Evolutionary conservation across 2,888 invertebrate species (phyloP), one percentile per base, ranked within the genome.

Genomic region (Neoitamus cyanurus): DNA sequence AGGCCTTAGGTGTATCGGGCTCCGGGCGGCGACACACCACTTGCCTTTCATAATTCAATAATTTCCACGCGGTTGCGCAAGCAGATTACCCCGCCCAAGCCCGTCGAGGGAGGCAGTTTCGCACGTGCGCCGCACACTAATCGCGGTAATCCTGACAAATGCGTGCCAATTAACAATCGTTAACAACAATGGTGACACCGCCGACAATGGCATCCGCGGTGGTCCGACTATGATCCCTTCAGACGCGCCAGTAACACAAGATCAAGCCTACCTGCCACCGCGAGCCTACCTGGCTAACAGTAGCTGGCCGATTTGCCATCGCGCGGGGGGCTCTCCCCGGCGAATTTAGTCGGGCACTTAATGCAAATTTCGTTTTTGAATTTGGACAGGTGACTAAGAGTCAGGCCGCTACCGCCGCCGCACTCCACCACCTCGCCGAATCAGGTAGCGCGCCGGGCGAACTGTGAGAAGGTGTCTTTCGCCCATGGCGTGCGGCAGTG

Each of bases 91-190:
- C 48, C 25, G 11, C 72, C 31, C 28, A 75, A 20, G 20, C 37
- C 15, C 42, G 25, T 3, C 9, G 25, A 58, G 25, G 58, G 9
- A 13, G 28, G 42, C 13, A 42, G 7, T 46, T 42, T 75, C 9
- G 78, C 78, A 58, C 58, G 58, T 58, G 78, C 7, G 42, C 9
- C 30, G n/a, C 13, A 25, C 46, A 31, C 42, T 78, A 78, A 78
- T 78, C 78, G 46, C 58, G n/a, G n/a, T 68, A 82, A 82, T 82
- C 82, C 82, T 82, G 82, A 82, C 82, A 82, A 82, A 82, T 82
- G 82, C 30, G 69, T 68, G 30, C 28, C 69, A 36, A 82, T 82
- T 82, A 82, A 82, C 82, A 82, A 46, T 82, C 37, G 82, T 82
- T 82, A 82, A 69, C 69, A 82, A 82, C 69, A 82, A 82, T 82